These are phyloP conservation scores for Dendropsophus ebraccatus DNA, from an alignment of 2,113 vertebrate genomes.

Conservation along the genomic window DNA sequence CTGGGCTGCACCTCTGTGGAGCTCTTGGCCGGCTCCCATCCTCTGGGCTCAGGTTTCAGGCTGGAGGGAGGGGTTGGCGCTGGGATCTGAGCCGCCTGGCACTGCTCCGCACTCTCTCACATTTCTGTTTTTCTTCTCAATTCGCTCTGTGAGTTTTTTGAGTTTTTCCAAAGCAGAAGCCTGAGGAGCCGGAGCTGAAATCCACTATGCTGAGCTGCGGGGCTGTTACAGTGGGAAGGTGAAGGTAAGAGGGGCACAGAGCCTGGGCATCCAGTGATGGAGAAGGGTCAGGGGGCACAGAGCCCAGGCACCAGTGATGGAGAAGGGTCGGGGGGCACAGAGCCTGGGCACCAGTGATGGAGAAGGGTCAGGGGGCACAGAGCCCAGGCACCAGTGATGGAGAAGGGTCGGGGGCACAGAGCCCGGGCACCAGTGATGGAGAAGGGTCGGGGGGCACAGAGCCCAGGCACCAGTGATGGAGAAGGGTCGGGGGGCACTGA, in stretches of 20 bases:
- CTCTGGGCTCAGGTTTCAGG: slow-evolving; percentile 5
- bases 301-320: too few species aligned
- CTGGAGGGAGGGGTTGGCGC: neutral
- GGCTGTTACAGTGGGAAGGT: neutral
- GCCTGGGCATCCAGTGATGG: neutral
- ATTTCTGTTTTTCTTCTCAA: slow-evolving; percentile 36
- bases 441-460: too few species aligned
- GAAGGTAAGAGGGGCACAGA: slow-evolving; percentile 29
- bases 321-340: too few species aligned
- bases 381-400: too few species aligned
- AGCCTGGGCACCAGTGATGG: too few species aligned
- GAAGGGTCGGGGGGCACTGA: too few species aligned
- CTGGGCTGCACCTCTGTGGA: neutral
- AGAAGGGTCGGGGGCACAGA: too few species aligned
- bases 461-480: too few species aligned
- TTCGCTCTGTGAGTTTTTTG: slow-evolving; percentile 33
- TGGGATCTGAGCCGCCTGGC: slow-evolving; percentile 17
- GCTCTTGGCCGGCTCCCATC: slow-evolving; percentile 13
- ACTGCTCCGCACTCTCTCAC: neutral
- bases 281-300: too few species aligned
- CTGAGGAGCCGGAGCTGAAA: neutral
- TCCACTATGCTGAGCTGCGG: slow-evolving; percentile 5
- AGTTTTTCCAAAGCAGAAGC: slow-evolving; percentile 32
- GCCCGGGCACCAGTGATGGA: too few species aligned
- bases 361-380: too few species aligned